Evolutionary conservation across 2,797 vertebrate species (phyloP), one percentile per base, ranked within the genome.

Genomic region (Aulostomus chinensis): DNA sequence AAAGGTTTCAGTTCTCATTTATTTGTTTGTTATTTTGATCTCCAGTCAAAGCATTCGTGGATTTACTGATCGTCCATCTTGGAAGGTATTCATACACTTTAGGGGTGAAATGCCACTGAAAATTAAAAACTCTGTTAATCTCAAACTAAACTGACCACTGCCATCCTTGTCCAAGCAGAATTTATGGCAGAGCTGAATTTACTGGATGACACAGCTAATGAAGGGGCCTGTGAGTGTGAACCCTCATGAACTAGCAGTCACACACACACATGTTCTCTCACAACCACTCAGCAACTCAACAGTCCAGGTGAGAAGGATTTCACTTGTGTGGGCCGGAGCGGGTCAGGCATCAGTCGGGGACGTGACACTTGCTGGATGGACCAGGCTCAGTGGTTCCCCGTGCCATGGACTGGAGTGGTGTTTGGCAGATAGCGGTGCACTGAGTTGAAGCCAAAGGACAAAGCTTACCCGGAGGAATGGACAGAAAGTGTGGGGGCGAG

Each of bases 401-500:
- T 17, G 2, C 63, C 67, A 61, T 68, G 39, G 73, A 77, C 60
- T 68, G n/a, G n/a, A n/a, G n/a, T n/a, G n/a, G n/a, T 28, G 34
- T 36, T 64, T 45, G 46, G 35, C 22, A 0, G 54, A 62, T 28
- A 51, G 25, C 9, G 41, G 53, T 9, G 36, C 57, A 64, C 48
- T 40, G 68, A 41, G 52, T 74, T 46, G 52, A 36, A 72, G 58
- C 40, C 49, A 73, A 42, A 73, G 42, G 66, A 73, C 51, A 39
- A 37, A 52, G 37, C 54, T 39, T 6, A 36, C 20, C 1, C 24
- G 72, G 63, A 75, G 59, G 35, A 73, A 48, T 3, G 36, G 60
- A 36, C 63, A 64, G 40, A 51, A 41, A 78, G 61, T 76, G 77
- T 80, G 68, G 69, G 77, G 68, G 76, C 46, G 73, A 80, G 64